Base-by-base conservation (phyloP, 2,797 vertebrate species). In the Spondyliosoma cantharus region DNA sequence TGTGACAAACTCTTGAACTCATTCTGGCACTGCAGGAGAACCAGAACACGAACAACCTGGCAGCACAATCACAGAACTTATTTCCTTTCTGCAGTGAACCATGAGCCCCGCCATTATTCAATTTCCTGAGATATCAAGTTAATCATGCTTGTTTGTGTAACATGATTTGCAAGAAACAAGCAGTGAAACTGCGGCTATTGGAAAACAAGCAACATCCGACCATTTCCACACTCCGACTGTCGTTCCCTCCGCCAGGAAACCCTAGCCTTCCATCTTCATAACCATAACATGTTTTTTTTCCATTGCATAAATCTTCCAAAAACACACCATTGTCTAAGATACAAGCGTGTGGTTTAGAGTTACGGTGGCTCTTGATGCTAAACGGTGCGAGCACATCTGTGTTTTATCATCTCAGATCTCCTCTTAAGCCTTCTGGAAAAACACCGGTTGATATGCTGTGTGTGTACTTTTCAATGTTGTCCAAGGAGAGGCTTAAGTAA, bases 71-170 rank as follows among this genome's bases (percentile, higher is more conserved):
- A 42, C 79, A 83, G 68, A 84, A 83, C 81, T 71, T 81, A 86
- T 87, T 90, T 90, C 87, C 90, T 86, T 74, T 83, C 78, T 45
- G 72, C 85, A 87, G 82, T 63, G 87, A 92, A 93, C 87, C 71
- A 42, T 83, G 78, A 83, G 80, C 60, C 57, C 13, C 4, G 75
- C 85, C 56, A 90, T 92, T 90, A 93, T 91, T 88, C 87, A 80
- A 90, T 92, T 92, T 93, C 90, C 89, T 86, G 69, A 90, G 71
- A 89, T 85, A 91, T 91, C 84, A 82, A 86, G 84, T 84, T 90
- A 91, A 91, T 92, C 81, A 80, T 65, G 78, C 87, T 89, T 91
- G 88, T 92, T 92, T 92, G 86, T 87, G 86, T 83, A 87, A 85
- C 83, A 74, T 79, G 82, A 90, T 92, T 89, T 78, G 85, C 80